These are phyloP conservation scores for Tipula unca DNA, from an alignment of 2,888 invertebrate species.

Conservation along the genomic window DNA sequence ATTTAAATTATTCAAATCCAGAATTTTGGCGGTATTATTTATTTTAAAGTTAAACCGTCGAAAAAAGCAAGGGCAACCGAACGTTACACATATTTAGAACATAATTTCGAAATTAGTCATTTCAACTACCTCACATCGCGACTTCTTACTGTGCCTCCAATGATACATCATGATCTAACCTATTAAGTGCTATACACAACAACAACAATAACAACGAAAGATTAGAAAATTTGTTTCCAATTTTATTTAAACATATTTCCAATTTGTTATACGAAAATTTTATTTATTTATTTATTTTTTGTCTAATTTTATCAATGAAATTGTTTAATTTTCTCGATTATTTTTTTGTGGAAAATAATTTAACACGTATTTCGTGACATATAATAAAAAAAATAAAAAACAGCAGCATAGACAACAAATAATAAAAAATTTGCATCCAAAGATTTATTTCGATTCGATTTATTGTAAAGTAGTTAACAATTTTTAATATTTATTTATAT, in stretches of 20 bases:
- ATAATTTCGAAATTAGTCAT: not conserved
- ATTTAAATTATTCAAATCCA: too few species aligned
- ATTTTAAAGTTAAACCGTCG: too few species aligned
- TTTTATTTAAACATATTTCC: not conserved
- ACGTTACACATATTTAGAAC: too few species aligned
- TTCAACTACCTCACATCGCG: not conserved
- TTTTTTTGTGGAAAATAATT: not conserved
- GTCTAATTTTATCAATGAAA: slow-evolving; percentile 14
- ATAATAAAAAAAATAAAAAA: not conserved
- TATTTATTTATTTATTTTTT: not conserved
- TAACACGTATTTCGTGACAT: slow-evolving; percentile 9
- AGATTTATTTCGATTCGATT: not conserved
- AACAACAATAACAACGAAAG: not conserved
- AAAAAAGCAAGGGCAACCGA: too few species aligned
- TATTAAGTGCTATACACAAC: not conserved
- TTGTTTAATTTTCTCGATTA: not conserved
- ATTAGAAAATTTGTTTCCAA: not conserved
- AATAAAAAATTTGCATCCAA: not conserved
- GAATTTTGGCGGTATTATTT: too few species aligned
- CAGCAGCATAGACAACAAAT: not conserved
- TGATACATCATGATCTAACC: not conserved
- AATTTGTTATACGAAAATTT: not conserved
- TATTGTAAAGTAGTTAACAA: not conserved
- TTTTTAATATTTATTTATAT: not conserved
- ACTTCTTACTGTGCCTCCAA: not conserved